Percentiles rank a stretch among this genome's conserved stretches.
Evolutionary conservation across 2,113 vertebrate genomes (phyloP).

Genomic region (Fregata magnificens): DNA sequence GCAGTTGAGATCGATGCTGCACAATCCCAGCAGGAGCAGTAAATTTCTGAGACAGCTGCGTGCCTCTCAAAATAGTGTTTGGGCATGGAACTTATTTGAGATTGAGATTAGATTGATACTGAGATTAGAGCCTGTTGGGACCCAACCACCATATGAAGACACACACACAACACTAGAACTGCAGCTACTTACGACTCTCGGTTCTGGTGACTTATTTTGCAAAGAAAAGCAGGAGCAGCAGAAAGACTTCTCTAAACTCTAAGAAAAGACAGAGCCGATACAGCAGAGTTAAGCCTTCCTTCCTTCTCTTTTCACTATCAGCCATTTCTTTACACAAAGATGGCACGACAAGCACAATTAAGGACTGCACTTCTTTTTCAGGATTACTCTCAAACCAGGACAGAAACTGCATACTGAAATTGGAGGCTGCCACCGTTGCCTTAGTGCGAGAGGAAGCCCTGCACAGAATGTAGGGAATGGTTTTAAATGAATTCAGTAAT

Average conservation of each 20-base stretch:
- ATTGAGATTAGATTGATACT: too few species aligned
- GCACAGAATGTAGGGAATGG: neutral
- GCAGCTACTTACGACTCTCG: neutral
- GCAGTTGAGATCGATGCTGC: neutral
- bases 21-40: neutral
- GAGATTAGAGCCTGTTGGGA: neutral
- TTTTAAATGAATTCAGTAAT: neutral
- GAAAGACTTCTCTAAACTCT: neutral
- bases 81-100: conserved; percentile 5
- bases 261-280: neutral
- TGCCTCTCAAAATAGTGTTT: neutral
- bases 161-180: neutral
- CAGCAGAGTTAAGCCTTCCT: neutral
- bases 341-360: neutral
- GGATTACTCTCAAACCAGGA: neutral
- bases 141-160: neutral
- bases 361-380: neutral
- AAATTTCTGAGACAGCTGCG: neutral
- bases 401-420: neutral
- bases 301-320: neutral
- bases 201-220: neutral
- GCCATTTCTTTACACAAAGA: neutral
- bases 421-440: neutral
- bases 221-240: neutral
- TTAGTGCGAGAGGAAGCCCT: neutral